Conservation (phyloP, 2,113 vertebrate genomes). For the Rhinoderma darwinii region DNA sequence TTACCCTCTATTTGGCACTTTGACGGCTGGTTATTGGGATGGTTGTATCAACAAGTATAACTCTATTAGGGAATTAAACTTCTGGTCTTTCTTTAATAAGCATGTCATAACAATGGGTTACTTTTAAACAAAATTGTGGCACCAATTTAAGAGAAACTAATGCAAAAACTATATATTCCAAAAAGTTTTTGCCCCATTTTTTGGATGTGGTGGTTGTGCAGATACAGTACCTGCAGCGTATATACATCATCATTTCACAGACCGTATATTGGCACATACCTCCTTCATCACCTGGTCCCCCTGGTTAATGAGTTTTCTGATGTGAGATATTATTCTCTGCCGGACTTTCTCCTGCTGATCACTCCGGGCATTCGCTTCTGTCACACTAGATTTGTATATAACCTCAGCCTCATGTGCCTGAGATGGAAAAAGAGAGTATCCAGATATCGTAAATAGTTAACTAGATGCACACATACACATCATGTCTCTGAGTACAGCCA, state of each 20-base stretch:
- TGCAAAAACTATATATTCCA: too few relatives aligned
- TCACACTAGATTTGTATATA: conserved; percentile 76
- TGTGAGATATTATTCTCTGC: conserved; percentile 82
- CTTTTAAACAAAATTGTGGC: not conserved
- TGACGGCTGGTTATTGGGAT: too few relatives aligned
- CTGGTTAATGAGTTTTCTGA: conserved; percentile 87
- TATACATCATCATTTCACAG: not conserved
- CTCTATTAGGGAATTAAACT: too few relatives aligned
- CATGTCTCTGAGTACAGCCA: too few relatives aligned
- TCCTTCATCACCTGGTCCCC: conserved; percentile 87
- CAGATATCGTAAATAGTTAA: not conserved
- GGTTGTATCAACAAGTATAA: too few relatives aligned
- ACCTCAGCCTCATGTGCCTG: conserved; percentile 81
- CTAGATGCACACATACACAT: not conserved
- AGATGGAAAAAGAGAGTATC: not conserved
- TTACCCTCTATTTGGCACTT: too few relatives aligned
- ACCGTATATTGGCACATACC: conserved; percentile 69
- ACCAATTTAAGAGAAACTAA: not conserved
- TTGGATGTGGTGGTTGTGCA: not conserved
- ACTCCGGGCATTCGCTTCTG: conserved; percentile 77
- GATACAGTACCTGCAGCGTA: not conserved
- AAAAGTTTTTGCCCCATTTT: too few relatives aligned
- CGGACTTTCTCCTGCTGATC: conserved; percentile 82
- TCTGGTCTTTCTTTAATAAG: too few relatives aligned
- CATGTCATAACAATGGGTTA: not conserved